Evolutionary conservation across 2,888 invertebrate species (phyloP).

Genomic region (Ametastegia equiseti): DNA sequence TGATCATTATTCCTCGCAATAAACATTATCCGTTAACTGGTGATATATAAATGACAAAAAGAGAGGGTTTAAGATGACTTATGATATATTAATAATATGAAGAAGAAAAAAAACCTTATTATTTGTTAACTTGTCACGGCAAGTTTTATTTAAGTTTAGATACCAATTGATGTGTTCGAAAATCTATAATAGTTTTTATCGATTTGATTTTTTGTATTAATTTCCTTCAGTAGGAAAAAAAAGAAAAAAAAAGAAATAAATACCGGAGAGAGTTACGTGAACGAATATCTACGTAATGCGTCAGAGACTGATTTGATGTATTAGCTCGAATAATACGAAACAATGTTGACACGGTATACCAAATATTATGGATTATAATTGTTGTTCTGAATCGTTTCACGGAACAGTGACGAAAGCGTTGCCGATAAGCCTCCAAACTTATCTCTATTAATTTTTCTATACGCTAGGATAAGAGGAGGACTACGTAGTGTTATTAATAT

Average conservation of each 20-base stretch:
- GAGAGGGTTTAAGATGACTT: too few species aligned
- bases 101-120: too few species aligned
- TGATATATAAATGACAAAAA: too few species aligned
- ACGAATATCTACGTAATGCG: not conserved
- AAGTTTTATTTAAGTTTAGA: not conserved
- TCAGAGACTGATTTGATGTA: not conserved
- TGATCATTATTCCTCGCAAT: too few species aligned
- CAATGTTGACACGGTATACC: not conserved
- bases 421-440: not conserved
- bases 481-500: not conserved
- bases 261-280: too few species aligned
- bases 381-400: not conserved
- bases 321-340: not conserved
- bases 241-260: not conserved
- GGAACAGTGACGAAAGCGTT: not conserved
- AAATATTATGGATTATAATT: conserved; percentile 27
- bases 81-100: too few species aligned
- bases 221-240: not conserved
- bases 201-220: not conserved
- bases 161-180: not conserved
- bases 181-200: not conserved
- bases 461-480: not conserved
- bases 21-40: too few species aligned
- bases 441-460: not conserved
- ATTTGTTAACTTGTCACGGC: not conserved